Conservation (phyloP, 2,113 vertebrate genomes). For the Amphiprion ocellaris region DNA sequence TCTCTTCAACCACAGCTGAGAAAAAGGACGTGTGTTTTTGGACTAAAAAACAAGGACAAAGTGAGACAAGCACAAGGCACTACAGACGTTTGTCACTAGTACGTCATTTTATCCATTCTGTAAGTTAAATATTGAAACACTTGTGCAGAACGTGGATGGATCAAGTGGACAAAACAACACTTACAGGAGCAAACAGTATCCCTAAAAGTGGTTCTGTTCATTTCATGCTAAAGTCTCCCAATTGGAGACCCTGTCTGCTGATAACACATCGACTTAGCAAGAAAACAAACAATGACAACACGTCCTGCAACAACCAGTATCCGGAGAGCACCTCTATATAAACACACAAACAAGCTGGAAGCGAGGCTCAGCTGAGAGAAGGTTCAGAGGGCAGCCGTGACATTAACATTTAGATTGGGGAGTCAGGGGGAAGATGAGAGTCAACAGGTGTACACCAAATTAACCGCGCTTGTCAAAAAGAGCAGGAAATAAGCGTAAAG, state of each 20-base stretch:
- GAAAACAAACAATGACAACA: conserved; percentile 31
- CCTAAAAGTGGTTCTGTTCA: neutral
- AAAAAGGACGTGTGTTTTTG: conserved; percentile 8
- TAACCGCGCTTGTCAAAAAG: conserved; percentile 49
- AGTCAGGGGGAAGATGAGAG: conserved; percentile 34
- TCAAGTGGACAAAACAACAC: neutral
- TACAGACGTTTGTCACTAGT: neutral
- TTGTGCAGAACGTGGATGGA: neutral
- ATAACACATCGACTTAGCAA: conserved; percentile 33
- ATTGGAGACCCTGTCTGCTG: conserved; percentile 18
- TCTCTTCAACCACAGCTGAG: conserved; percentile 9
- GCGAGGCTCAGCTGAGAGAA: neutral
- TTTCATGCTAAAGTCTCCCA: conserved; percentile 22
- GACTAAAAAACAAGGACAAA: neutral
- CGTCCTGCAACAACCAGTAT: conserved; percentile 34
- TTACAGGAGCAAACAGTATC: conserved; percentile 7
- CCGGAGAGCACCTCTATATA: conserved; percentile 26
- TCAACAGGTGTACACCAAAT: conserved; percentile 71
- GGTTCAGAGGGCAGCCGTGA: conserved; percentile 26
- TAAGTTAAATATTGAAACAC: neutral
- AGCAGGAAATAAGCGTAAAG: conserved; percentile 57
- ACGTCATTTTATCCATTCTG: neutral
- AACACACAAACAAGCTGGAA: conserved; percentile 28
- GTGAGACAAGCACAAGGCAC: neutral
- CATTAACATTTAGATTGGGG: conserved; percentile 82